These are phyloP conservation scores for Eueremaeus valkanovi DNA, from an alignment of 2,888 invertebrate genomes.

Conservation along the genomic window DNA sequence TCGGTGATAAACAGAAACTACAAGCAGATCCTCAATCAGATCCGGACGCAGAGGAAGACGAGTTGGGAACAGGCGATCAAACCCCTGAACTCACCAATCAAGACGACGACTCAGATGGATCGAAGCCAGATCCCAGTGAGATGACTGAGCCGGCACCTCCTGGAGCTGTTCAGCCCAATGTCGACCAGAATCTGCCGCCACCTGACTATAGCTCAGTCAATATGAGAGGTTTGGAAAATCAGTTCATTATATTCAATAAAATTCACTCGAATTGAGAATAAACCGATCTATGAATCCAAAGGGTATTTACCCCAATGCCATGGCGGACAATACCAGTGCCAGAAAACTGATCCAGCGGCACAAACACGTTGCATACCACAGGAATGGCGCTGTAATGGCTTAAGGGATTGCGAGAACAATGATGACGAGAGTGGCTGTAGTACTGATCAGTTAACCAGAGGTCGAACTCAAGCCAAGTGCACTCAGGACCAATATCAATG, in stretches of 20 bases:
- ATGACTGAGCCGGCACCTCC: background rate
- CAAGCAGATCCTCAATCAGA: background rate
- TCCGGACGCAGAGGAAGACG: background rate
- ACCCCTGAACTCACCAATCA: background rate
- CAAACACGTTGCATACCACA: conserved; percentile 37
- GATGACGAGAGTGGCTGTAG: conserved; percentile 37
- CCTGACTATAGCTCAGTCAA: background rate
- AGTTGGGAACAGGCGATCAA: background rate
- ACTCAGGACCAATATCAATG: conserved; percentile 26
- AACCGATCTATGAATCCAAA: too few relatives aligned
- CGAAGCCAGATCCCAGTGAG: too few relatives aligned
- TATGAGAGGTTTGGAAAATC: conserved; percentile 2
- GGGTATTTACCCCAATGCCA: conserved; percentile 1
- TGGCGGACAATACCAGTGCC: conserved; percentile 36
- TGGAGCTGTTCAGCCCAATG: background rate
- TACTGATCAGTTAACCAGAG: background rate
- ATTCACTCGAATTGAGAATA: too few relatives aligned
- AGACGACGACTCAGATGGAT: background rate
- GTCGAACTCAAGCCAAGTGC: conserved; percentile 2
- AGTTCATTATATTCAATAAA: background rate
- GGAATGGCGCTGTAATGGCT: conserved; percentile 40
- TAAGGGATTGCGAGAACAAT: conserved; percentile 40
- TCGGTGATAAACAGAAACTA: background rate
- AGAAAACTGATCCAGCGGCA: conserved; percentile 18
- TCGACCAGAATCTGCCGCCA: background rate